Conservation (phyloP, 2,113 vertebrate genomes). For the Seriola dumerili region DNA sequence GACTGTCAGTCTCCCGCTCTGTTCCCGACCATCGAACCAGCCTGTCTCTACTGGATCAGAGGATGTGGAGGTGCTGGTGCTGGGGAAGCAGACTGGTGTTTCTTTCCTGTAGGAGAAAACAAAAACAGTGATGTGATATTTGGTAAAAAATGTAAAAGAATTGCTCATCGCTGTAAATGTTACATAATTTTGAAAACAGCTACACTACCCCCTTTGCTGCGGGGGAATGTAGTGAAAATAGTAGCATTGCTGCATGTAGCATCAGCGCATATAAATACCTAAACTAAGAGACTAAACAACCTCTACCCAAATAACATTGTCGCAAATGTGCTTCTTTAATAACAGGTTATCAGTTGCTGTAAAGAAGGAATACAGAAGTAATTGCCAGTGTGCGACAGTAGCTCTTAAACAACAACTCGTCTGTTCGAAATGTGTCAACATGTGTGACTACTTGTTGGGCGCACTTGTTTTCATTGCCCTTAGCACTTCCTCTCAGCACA, state of each 20-base stretch:
- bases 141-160: background rate
- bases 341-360: background rate
- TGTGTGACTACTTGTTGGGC: conserved; percentile 34
- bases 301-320: background rate
- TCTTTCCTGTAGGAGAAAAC: background rate
- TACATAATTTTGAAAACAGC: background rate
- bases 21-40: background rate
- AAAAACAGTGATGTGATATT: background rate
- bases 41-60: background rate
- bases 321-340: no score
- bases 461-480: conserved; percentile 57
- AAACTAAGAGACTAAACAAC: background rate
- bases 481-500: conserved; percentile 55
- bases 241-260: background rate
- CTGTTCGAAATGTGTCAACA: conserved; percentile 47
- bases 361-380: background rate
- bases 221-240: background rate
- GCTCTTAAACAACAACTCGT: conserved; percentile 23
- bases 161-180: background rate
- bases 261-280: background rate
- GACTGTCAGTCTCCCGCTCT: background rate
- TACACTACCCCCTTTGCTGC: background rate
- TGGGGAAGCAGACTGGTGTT: background rate
- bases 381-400: background rate
- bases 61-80: background rate